Conservation (phyloP, 1,140 invertebrate species). For the Ptiloglossa arizonensis region DNA sequence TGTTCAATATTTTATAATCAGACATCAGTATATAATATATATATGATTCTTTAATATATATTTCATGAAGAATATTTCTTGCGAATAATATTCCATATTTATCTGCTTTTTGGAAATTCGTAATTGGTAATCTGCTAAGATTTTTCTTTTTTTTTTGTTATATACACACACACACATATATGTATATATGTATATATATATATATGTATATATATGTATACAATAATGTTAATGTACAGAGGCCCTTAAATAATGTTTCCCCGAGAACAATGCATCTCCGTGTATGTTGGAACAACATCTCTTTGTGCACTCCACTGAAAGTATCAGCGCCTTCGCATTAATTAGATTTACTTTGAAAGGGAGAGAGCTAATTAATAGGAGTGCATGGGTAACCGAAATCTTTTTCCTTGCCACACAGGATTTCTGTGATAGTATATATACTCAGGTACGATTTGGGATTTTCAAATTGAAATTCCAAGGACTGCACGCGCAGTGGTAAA, state of each 20-base stretch:
- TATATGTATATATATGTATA: not conserved
- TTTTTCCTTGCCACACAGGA: not conserved
- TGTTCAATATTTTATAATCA: slow-evolving; percentile 76
- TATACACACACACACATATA: slow-evolving; percentile 19
- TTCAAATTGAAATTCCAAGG: too few relatives aligned
- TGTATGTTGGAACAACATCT: slow-evolving; percentile 33
- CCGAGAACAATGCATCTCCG: slow-evolving; percentile 62
- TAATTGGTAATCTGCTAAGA: slow-evolving; percentile 59
- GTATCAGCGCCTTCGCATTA: not conserved
- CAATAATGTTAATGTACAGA: slow-evolving; percentile 70
- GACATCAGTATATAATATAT: slow-evolving; percentile 78
- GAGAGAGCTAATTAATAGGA: not conserved
- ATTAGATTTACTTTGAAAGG: not conserved
- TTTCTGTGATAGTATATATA: not conserved
- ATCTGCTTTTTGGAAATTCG: slow-evolving; percentile 63
- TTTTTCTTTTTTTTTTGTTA: slow-evolving; percentile 14
- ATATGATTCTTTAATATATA: slow-evolving; percentile 77
- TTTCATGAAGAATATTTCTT: slow-evolving; percentile 68
- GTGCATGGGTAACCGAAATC: not conserved
- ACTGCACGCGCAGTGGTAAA: too few relatives aligned
- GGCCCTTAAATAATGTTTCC: slow-evolving; percentile 70
- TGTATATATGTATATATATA: too few relatives aligned
- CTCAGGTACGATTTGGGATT: too few relatives aligned
- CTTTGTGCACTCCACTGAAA: slow-evolving; percentile 47
- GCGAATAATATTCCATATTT: slow-evolving; percentile 59